Percentiles rank a stretch among this genome's conserved stretches.
phyloP scores from a whole-genome alignment of 2,797 vertebrate genomes.

The Tolypeutes matacus region DNA sequence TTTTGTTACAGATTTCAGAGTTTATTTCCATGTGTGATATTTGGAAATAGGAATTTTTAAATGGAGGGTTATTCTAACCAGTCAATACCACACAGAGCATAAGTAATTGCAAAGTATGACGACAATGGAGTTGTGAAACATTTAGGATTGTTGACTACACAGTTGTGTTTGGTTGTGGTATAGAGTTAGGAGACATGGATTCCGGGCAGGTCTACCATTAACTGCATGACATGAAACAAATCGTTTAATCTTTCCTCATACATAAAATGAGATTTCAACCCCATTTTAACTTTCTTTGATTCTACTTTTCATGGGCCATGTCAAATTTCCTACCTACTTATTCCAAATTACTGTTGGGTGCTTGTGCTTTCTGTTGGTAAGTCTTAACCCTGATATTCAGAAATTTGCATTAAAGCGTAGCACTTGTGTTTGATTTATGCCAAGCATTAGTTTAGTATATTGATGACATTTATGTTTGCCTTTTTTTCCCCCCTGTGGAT shows the following conservation, averaged over 20 bases:
- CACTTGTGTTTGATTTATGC: slow-evolving; percentile 77
- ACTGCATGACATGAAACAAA: background rate
- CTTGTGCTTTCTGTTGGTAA: slow-evolving; percentile 54
- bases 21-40: slow-evolving; percentile 41
- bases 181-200: background rate
- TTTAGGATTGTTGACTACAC: background rate
- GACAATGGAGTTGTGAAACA: background rate
- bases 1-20: slow-evolving; percentile 41
- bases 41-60: slow-evolving; percentile 38
- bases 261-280: slow-evolving; percentile 19
- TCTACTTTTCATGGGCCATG: slow-evolving; percentile 39
- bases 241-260: background rate
- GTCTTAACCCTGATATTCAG: slow-evolving; percentile 57
- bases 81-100: background rate
- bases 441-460: slow-evolving; percentile 69
- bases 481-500: background rate
- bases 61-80: slow-evolving; percentile 16
- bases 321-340: slow-evolving; percentile 62
- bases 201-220: background rate
- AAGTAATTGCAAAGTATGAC: background rate
- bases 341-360: slow-evolving; percentile 54
- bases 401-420: slow-evolving; percentile 66
- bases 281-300: background rate
- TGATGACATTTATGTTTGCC: slow-evolving; percentile 54
- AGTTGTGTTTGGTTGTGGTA: slow-evolving; percentile 13